Conservation (phyloP, 2,888 invertebrate genomes). For the Lasioglossum pauxillum region DNA sequence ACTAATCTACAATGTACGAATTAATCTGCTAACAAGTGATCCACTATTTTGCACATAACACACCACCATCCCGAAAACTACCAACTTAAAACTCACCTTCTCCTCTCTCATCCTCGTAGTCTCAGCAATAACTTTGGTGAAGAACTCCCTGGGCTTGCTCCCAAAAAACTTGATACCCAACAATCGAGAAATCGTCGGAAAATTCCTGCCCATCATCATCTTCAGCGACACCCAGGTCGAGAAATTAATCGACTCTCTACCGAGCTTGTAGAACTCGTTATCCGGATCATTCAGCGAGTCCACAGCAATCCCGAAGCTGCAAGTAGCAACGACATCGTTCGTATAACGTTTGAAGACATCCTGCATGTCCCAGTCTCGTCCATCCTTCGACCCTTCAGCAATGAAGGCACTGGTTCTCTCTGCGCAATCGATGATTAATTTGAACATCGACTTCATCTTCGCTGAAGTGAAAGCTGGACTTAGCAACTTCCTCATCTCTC, state of each 20-base stretch:
- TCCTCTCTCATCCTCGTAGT: constrained; percentile 58
- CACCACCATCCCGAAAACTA: not conserved
- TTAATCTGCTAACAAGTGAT: too few species aligned
- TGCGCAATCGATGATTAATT: constrained; percentile 47
- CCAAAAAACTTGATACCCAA: constrained; percentile 51
- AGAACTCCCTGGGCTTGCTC: constrained; percentile 32
- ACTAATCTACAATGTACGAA: too few species aligned
- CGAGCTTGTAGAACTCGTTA: constrained; percentile 78
- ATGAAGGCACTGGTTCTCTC: constrained; percentile 75
- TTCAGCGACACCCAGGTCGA: constrained; percentile 35
- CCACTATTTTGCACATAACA: not conserved
- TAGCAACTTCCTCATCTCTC: constrained; percentile 85
- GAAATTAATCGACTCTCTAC: constrained; percentile 62
- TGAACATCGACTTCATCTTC: constrained; percentile 86
- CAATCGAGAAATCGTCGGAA: constrained; percentile 47
- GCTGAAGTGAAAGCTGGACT: constrained; percentile 87
- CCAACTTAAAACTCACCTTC: constrained; percentile 8
- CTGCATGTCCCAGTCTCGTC: constrained; percentile 73
- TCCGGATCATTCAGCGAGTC: constrained; percentile 75
- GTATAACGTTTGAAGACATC: constrained; percentile 73
- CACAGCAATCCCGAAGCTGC: constrained; percentile 74
- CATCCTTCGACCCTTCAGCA: constrained; percentile 22
- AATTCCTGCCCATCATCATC: constrained; percentile 51
- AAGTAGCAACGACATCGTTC: constrained; percentile 75
- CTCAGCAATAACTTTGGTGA: constrained; percentile 38